phyloP scores from a whole-genome alignment of 2,113 vertebrate species.

The Mixornis gularis region DNA sequence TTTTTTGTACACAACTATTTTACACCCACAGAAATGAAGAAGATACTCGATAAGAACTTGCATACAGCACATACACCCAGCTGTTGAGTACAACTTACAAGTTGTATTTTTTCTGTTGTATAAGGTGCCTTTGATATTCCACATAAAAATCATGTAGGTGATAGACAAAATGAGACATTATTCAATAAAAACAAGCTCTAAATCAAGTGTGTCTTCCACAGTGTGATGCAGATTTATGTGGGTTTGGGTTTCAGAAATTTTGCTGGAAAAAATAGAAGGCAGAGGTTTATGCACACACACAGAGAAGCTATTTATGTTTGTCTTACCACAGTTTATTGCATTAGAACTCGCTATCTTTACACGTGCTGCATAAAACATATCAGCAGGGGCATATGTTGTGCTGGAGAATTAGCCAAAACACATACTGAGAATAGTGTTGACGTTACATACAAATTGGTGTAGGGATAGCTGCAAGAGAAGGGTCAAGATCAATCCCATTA shows the following conservation, averaged over 20 bases:
- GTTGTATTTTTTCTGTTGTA: neutral
- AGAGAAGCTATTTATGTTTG: neutral
- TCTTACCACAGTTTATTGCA: neutral
- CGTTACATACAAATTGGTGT: neutral
- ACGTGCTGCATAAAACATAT: neutral
- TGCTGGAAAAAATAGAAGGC: neutral
- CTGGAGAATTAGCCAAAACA: neutral
- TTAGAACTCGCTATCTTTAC: neutral
- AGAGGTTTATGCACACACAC: neutral
- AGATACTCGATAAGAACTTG: neutral
- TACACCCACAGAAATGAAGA: neutral
- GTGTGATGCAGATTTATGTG: neutral
- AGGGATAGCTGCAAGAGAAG: slow-evolving; percentile 20
- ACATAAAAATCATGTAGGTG: neutral
- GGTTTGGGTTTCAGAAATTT: neutral
- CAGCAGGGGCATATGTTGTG: neutral
- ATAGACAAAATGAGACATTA: neutral
- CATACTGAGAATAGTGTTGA: neutral
- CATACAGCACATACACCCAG: neutral
- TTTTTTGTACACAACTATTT: neutral
- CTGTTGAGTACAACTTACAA: neutral
- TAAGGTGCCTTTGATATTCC: neutral
- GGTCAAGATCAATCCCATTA: slow-evolving; percentile 60
- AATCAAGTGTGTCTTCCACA: neutral
- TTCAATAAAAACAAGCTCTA: neutral